Percentiles rank a stretch among this genome's conserved stretches.
phyloP scores from a whole-genome alignment of 2,113 vertebrate species.

The Epinephelus fuscoguttatus region DNA sequence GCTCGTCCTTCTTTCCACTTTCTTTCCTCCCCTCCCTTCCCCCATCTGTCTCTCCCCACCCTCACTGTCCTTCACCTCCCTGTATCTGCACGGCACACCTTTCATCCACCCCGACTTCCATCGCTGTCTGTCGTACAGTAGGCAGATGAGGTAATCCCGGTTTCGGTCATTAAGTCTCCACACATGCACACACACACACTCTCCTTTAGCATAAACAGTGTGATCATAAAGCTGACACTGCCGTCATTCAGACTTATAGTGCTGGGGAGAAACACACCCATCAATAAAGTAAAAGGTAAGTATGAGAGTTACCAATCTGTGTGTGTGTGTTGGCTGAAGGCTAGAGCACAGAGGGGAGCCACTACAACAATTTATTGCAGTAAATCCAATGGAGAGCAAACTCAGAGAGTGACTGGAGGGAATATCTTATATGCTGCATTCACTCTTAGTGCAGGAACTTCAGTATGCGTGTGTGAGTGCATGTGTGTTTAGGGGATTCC shows the following conservation, averaged over 20 bases:
- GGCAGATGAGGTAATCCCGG: slow-evolving; percentile 43
- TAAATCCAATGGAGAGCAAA: slow-evolving; percentile 57
- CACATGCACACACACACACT: slow-evolving; percentile 4
- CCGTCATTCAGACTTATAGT: slow-evolving; percentile 65
- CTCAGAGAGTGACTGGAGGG: slow-evolving; percentile 48
- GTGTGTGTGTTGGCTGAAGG: slow-evolving; percentile 7
- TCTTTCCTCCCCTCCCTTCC: not conserved
- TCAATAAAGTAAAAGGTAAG: slow-evolving; percentile 34
- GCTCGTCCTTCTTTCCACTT: slow-evolving; percentile 9
- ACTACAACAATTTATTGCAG: slow-evolving; percentile 51
- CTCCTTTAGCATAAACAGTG: slow-evolving; percentile 39
- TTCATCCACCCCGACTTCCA: slow-evolving; percentile 1
- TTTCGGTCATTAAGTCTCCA: slow-evolving; percentile 15
- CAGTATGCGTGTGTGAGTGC: slow-evolving; percentile 7
- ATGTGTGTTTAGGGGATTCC: slow-evolving; percentile 57
- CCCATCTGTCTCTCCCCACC: slow-evolving; percentile 16
- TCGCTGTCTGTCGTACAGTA: not conserved
- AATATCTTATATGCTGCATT: slow-evolving; percentile 51
- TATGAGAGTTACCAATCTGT: slow-evolving; percentile 4
- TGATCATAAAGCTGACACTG: slow-evolving; percentile 61
- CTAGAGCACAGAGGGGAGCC: slow-evolving; percentile 41
- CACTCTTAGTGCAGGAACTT: slow-evolving; percentile 38
- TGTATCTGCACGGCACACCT: slow-evolving; percentile 29
- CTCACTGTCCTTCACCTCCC: slow-evolving; percentile 39
- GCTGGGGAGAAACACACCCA: slow-evolving; percentile 51